Evolutionary conservation across 2,888 invertebrate species (phyloP), one percentile per base, ranked within the genome.

Genomic region (Dione juno): DNA sequence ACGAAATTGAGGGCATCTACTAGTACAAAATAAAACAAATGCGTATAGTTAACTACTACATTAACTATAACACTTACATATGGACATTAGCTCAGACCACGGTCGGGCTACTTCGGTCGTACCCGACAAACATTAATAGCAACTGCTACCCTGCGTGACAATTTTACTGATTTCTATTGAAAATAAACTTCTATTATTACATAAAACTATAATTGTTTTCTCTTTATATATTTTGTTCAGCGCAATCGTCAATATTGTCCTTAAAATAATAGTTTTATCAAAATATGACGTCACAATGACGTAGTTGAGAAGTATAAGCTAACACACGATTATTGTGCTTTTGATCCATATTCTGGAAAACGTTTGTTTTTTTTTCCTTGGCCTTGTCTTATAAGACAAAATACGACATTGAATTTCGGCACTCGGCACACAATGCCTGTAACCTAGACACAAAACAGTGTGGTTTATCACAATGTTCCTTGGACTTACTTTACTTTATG

Each of bases 101-200:
- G 59, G 37, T 28, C 19, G 28, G 5, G 28, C 28, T 28, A 28
- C 28, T 5, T n/a, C n/a, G n/a, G n/a, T n/a, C 28, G 28, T 28
- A 28, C 28, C 28, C 28, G 28, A 21, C 28, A 28, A 21, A 57
- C 40, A 58, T 50, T 54, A 67, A 19, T 19, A 11, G 35, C 69
- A 71, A 65, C 53, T 70, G 63, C 40, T 66, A 14, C 65, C 14
- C 54, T 54, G 43, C 69, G 69, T 72, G 68, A 68, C 68, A 66
- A 54, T 28, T 57, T 67, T 50, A 66, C 43, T 35, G 67, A 71
- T 67, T 64, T 64, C 37, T 40, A 64, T 35, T 50, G 48, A 50
- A 48, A 64, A 37, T 37, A 48, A 63, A n/a, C 21, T 43, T 43
- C n/a, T 9, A 48, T 45, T 48, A n/a, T 63, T 45, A 63, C 11